These are phyloP conservation scores for Rhodinocichla rosea DNA, from an alignment of 2,113 vertebrate genomes.

Conservation along the genomic window DNA sequence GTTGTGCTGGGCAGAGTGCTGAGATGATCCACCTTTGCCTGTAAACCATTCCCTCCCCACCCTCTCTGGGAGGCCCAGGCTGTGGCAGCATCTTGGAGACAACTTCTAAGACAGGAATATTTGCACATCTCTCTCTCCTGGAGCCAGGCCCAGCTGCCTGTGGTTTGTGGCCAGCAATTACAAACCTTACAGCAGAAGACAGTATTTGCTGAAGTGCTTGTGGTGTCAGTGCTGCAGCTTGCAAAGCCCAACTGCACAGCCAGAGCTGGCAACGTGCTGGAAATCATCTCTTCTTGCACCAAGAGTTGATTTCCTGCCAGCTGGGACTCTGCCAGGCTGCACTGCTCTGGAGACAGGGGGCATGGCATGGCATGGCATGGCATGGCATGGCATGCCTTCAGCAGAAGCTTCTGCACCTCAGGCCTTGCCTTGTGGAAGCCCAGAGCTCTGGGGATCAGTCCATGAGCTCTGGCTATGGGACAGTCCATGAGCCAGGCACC, in stretches of 20 bases:
- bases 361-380: neutral
- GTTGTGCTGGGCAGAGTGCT: neutral
- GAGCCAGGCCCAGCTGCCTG: constrained; percentile 33
- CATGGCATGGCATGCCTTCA: neutral
- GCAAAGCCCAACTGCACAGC: constrained; percentile 28
- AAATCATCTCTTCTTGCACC: neutral
- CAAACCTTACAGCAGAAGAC: constrained; percentile 8
- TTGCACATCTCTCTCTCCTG: constrained; percentile 14
- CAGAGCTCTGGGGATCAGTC: neutral
- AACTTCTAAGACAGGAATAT: neutral
- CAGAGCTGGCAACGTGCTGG: neutral
- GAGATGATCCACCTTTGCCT: neutral
- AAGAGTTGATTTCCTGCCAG: neutral
- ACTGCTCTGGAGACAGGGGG: neutral
- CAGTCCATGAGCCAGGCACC: neutral
- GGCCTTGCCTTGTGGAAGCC: neutral
- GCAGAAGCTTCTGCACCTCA: neutral
- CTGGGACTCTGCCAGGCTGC: neutral
- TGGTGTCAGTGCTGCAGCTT: constrained; percentile 34
- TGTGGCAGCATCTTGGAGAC: constrained; percentile 21
- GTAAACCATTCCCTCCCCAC: neutral
- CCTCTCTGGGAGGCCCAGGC: neutral
- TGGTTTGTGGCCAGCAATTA: constrained; percentile 46
- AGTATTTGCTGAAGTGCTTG: constrained; percentile 43
- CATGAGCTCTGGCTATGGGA: neutral